Evolutionary conservation across 2,888 invertebrate genomes (phyloP), one percentile per base, ranked within the genome.

Genomic region (Machimus rusticus): DNA sequence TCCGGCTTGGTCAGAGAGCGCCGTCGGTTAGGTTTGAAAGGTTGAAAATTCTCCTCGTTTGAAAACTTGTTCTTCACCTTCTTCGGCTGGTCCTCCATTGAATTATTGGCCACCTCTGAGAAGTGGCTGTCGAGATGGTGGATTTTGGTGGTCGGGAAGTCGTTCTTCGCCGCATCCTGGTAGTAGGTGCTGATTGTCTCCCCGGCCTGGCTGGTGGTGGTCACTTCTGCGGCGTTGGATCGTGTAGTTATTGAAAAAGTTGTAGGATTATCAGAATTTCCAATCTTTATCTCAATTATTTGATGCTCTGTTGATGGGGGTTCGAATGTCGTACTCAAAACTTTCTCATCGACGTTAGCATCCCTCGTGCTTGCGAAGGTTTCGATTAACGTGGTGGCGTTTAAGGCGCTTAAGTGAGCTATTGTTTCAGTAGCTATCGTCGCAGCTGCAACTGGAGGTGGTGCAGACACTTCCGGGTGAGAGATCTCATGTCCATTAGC

Each of bases 1-100:
- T 93, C 92, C 90, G 92, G 92, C 89, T 93, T 92, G 88, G 92
- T 92, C 86, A 93, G 91, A 87, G 91, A 91, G 88, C 93, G 92
- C 90, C 91, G 91, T 89, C 93, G 92, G 90, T 93, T 93, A 78
- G 93, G 93, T 89, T 92, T 92, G 88, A 91, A 93, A 87, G 92
- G 92, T 88, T 92, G 90, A 90, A 91, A 92, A 88, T 92, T 92
- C 89, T 92, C 91, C 89, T 91, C 91, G 88, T 92, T 92, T 86
- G 93, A 91, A 90, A 93, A 93, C 90, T 92, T 92, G 88, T 90
- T 92, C 87, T 86, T 87, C 31, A 81, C 66, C 28, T 66, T 88
- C 19, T 86, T 88, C 9, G 88, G 74, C 6, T 74, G 51, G 19
- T 78, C 37, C 37, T 85, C 86, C 79, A 87, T 87, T 0, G 87